Percentiles rank a stretch among this genome's conserved stretches.
phyloP scores from a whole-genome alignment of 1,140 invertebrate genomes.

The Tribolium castaneum region DNA sequence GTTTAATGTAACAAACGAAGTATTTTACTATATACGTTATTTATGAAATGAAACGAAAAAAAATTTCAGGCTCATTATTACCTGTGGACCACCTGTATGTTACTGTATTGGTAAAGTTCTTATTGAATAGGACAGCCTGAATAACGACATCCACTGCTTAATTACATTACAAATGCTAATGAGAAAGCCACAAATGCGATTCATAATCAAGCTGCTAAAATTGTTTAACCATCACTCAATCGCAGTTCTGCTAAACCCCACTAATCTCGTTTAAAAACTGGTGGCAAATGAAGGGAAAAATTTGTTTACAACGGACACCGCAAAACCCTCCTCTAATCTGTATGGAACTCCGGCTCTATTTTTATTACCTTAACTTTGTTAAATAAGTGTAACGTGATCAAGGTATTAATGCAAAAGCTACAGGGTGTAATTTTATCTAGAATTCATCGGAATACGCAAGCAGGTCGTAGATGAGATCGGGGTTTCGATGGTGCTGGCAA shows the following conservation, averaged over 20 bases:
- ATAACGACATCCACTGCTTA: slow-evolving; percentile 38
- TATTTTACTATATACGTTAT: no score
- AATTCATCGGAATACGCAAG: slow-evolving; percentile 23
- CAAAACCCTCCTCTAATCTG: not conserved
- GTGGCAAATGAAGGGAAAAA: not conserved
- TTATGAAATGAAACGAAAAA: no score
- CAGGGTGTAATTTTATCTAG: slow-evolving; percentile 34
- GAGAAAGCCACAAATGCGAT: slow-evolving; percentile 34
- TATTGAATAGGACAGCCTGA: slow-evolving; percentile 30
- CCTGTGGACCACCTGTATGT: no score
- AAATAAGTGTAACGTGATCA: slow-evolving; percentile 37
- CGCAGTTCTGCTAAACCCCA: not conserved
- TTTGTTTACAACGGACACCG: slow-evolving; percentile 13
- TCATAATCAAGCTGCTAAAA: slow-evolving; percentile 25
- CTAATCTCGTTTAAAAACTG: not conserved
- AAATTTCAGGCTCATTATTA: no score
- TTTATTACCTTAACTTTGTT: slow-evolving; percentile 36
- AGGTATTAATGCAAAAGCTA: slow-evolving; percentile 29
- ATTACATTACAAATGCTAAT: slow-evolving; percentile 41
- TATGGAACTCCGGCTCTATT: slow-evolving; percentile 1
- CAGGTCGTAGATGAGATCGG: slow-evolving; percentile 9
- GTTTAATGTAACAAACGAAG: no score
- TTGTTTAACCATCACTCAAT: not conserved
- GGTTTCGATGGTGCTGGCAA: not conserved
- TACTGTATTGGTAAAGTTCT: slow-evolving; percentile 15